A percentile compares a stretch with the other conserved stretches of the same genome.
These are phyloP conservation scores for Diarsia brunnea DNA, from an alignment of 2,888 invertebrate species.

Conservation along the genomic window DNA sequence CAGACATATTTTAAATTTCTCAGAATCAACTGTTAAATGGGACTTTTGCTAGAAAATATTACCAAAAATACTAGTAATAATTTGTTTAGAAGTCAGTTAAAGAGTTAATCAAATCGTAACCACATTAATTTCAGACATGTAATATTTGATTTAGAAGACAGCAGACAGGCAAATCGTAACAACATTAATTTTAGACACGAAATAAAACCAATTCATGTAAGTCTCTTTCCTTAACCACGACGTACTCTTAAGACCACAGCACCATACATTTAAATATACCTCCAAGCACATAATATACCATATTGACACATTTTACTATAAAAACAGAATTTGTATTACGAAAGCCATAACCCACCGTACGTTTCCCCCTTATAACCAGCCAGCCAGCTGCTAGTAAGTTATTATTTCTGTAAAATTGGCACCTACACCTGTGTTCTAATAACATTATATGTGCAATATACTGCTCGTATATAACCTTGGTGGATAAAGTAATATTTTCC, in stretches of 20 bases:
- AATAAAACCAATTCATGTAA: not conserved
- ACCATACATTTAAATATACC: not conserved
- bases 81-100: not conserved
- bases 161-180: not conserved
- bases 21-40: not conserved
- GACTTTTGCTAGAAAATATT: too few relatives aligned
- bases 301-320: not conserved
- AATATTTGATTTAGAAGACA: too few relatives aligned
- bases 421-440: slow-evolving; percentile 53
- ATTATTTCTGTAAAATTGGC: slow-evolving; percentile 55
- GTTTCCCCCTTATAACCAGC: not conserved
- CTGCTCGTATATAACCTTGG: slow-evolving; percentile 18
- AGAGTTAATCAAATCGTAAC: too few relatives aligned
- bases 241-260: not conserved
- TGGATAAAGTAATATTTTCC: slow-evolving; percentile 32
- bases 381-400: slow-evolving; percentile 27
- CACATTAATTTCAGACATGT: not conserved
- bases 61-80: too few relatives aligned
- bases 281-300: not conserved
- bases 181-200: not conserved
- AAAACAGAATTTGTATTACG: slow-evolving; percentile 5
- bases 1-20: not conserved
- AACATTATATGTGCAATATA: slow-evolving; percentile 47
- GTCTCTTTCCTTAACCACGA: not conserved
- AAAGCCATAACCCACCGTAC: not conserved